These are phyloP conservation scores for Pyrochroa serraticornis DNA, from an alignment of 2,888 invertebrate genomes.

Conservation along the genomic window DNA sequence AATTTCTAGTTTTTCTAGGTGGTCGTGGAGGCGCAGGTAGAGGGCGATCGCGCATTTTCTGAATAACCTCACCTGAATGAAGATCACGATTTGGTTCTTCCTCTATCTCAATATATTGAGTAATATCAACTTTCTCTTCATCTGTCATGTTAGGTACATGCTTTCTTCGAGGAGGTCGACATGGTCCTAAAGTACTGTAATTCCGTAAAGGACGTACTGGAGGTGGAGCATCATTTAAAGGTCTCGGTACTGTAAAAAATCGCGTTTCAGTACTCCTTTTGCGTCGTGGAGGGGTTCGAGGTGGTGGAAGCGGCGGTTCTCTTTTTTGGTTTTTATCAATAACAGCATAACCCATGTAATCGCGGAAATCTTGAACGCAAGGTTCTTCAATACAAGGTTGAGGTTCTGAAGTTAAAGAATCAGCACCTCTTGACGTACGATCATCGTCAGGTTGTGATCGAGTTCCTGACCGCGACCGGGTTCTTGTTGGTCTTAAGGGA, in stretches of 20 bases:
- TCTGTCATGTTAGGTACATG: slow-evolving; percentile 47
- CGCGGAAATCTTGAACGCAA: slow-evolving; percentile 53
- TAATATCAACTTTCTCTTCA: slow-evolving; percentile 61
- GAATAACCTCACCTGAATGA: slow-evolving; percentile 76
- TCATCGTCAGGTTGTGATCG: slow-evolving; percentile 63
- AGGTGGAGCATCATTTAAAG: slow-evolving; percentile 54
- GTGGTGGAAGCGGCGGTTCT: slow-evolving; percentile 63
- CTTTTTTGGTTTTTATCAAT: slow-evolving; percentile 70
- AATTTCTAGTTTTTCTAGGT: slow-evolving; percentile 62
- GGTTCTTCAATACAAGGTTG: slow-evolving; percentile 53
- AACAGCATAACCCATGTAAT: slow-evolving; percentile 72
- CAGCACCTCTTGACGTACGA: slow-evolving; percentile 62
- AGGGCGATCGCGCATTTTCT: slow-evolving; percentile 84
- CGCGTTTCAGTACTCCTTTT: slow-evolving; percentile 63
- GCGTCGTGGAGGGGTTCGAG: slow-evolving; percentile 66
- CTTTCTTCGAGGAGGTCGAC: slow-evolving; percentile 62
- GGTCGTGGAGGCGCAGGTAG: slow-evolving; percentile 87
- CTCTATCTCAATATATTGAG: slow-evolving; percentile 68
- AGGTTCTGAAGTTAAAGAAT: slow-evolving; percentile 64
- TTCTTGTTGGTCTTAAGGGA: slow-evolving; percentile 64
- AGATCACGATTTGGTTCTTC: slow-evolving; percentile 67
- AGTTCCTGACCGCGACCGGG: slow-evolving; percentile 61
- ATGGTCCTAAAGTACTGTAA: slow-evolving; percentile 66
- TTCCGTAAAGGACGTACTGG: slow-evolving; percentile 67
- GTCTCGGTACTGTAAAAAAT: slow-evolving; percentile 72